Evolutionary conservation across 2,888 invertebrate genomes (phyloP).

Genomic region (Machimus atricapillus): DNA sequence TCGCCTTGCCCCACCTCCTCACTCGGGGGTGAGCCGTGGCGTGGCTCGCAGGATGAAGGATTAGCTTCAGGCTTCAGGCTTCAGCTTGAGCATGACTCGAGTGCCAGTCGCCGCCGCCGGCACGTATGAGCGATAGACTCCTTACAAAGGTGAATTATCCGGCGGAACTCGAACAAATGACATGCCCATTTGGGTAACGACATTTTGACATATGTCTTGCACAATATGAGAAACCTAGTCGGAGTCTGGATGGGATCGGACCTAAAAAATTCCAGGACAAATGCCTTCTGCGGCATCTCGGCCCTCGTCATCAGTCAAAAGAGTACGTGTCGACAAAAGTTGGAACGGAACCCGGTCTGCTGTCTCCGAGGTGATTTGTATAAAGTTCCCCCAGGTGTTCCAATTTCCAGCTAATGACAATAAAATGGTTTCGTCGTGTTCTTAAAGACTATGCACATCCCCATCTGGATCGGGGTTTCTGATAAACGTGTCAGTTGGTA

Average conservation of each 20-base stretch:
- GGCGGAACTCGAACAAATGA: background rate
- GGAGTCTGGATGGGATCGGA: background rate
- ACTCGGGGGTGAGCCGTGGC: background rate
- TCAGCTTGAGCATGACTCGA: background rate
- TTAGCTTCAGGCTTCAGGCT: background rate
- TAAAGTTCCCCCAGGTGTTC: conserved; percentile 1
- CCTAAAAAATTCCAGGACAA: background rate
- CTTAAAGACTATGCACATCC: background rate
- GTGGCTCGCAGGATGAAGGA: background rate
- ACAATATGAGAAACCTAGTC: conserved; percentile 1
- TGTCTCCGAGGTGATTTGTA: background rate
- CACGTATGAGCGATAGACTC: conserved; percentile 4
- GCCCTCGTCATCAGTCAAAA: conserved; percentile 16
- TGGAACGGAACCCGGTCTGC: background rate
- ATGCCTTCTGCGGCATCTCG: background rate
- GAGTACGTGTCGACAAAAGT: conserved; percentile 1
- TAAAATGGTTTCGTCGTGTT: background rate
- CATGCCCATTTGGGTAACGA: conserved; percentile 13
- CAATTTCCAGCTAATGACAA: conserved; percentile 16
- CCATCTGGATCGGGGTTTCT: background rate
- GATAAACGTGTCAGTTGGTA: background rate
- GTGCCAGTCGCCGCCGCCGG: background rate
- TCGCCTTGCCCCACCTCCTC: background rate
- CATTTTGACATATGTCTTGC: conserved; percentile 13
- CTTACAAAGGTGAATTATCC: conserved; percentile 11